A percentile compares a stretch with the other conserved stretches of the same genome.
These are phyloP conservation scores for Allolobophora icterica DNA, from an alignment of 2,888 invertebrate species.

Conservation along the genomic window DNA sequence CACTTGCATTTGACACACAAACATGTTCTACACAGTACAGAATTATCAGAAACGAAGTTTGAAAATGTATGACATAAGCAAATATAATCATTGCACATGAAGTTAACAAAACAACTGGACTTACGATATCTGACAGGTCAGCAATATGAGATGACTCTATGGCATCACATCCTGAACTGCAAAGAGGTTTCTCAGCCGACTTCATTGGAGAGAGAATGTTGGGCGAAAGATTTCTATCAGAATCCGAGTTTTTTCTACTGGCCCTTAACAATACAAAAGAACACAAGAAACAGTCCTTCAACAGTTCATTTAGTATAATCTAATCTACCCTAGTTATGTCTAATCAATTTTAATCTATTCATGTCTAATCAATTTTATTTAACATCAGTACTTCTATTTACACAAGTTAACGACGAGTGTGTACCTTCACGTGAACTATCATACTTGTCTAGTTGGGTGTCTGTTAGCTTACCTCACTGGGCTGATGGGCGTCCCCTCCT, in stretches of 20 bases:
- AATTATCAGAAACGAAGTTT: not conserved
- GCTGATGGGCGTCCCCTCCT: constrained; percentile 53
- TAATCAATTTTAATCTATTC: not conserved
- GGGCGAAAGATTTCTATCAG: not conserved
- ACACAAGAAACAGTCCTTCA: not conserved
- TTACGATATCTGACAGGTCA: not conserved
- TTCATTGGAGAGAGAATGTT: not conserved
- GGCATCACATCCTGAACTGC: not conserved
- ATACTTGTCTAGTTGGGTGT: not conserved
- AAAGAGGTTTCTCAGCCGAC: not conserved
- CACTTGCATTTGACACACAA: not conserved
- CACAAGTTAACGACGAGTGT: not conserved
- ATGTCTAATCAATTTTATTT: not conserved
- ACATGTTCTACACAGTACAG: not conserved
- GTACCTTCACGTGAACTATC: not conserved
- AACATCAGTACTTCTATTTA: not conserved
- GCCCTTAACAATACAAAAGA: not conserved
- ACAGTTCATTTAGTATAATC: not conserved
- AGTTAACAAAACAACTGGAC: not conserved
- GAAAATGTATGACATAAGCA: not conserved
- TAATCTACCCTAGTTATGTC: not conserved
- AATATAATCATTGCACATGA: not conserved
- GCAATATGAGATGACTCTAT: not conserved
- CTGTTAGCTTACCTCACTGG: constrained; percentile 45
- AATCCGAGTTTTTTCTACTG: not conserved